Evolutionary conservation across 2,888 invertebrate genomes (phyloP), one percentile per base, ranked within the genome.

Genomic region (Rhamphomyia laevipes): DNA sequence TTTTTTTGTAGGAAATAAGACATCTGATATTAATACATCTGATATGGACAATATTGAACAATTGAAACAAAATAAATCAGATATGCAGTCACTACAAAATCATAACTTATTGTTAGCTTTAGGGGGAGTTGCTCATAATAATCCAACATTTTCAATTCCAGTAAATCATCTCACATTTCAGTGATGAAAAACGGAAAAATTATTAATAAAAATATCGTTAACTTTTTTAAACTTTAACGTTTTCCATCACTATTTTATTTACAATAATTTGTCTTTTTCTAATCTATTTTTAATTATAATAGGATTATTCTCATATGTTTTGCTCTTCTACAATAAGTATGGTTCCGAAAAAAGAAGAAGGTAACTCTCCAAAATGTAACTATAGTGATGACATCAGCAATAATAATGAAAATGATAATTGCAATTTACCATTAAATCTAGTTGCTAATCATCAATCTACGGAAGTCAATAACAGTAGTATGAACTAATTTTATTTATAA

Each of bases 361-460:
- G 48, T 46, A 38, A 49, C 44, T 49, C 49, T 45, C 47, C 49
- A 43, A 53, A 53, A 37, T 51, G 52, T 43, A 54, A 56, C 50
- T 42, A 49, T 35, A 48, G 49, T 38, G 56, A 55, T 49, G 57
- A 55, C 37, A 51, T 52, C 18, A 54, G 53, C 45, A 53, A 51
- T 43, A 30, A 54, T 43, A 56, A 57, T 48, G 60, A 60, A 47
- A 51, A 53, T 42, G 60, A 59, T 50, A 52, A 54, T 46, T 59
- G 57, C 52, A 61, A 58, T 55, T 56, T 59, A 54, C 61, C 61
- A 44, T 56, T 61, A 48, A 61, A 61, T 59, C 56, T 61, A 51
- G 61, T 61, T 43, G 56, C 61, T 48, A 60, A 35, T n/a, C 35
- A 35, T 27, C 9, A 7, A 27, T 4, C 23, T 27, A 27, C 23